These are phyloP conservation scores for Protodeltote pygarga DNA, from an alignment of 2,888 invertebrate genomes.

Conservation along the genomic window DNA sequence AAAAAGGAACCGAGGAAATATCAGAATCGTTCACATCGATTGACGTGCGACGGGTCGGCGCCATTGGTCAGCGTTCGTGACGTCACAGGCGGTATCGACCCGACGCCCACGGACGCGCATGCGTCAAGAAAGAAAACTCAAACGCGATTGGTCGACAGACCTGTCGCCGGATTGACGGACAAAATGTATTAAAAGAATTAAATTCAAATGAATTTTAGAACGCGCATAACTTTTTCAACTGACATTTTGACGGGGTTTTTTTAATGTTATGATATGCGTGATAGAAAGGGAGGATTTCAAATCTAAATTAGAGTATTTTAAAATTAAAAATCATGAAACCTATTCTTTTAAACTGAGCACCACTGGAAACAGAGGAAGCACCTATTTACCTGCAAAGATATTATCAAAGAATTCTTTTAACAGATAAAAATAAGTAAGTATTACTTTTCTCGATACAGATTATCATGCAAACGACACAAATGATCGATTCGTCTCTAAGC, in stretches of 20 bases:
- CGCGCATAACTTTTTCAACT: slow-evolving; percentile 26
- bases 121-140: slow-evolving; percentile 60
- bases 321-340: no score
- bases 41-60: slow-evolving; percentile 75
- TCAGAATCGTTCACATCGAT: slow-evolving; percentile 77
- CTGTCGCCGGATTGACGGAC: slow-evolving; percentile 60
- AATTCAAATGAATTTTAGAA: slow-evolving; percentile 46
- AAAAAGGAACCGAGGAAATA: slow-evolving; percentile 49
- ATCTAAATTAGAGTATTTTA: no score
- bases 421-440: no score
- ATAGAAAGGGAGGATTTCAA: not conserved
- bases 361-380: no score
- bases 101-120: slow-evolving; percentile 80
- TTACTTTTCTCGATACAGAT: not conserved
- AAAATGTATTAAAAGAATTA: slow-evolving; percentile 60
- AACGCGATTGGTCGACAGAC: slow-evolving; percentile 66
- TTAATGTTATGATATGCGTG: no score
- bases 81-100: slow-evolving; percentile 81
- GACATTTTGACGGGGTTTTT: slow-evolving; percentile 11
- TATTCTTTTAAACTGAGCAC: no score
- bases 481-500: slow-evolving; percentile 40
- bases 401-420: no score
- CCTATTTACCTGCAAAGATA: no score
- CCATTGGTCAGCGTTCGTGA: slow-evolving; percentile 78
- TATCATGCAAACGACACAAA: slow-evolving; percentile 28